Conservation (phyloP, 2,113 vertebrate genomes). For the Chionomys nivalis region DNA sequence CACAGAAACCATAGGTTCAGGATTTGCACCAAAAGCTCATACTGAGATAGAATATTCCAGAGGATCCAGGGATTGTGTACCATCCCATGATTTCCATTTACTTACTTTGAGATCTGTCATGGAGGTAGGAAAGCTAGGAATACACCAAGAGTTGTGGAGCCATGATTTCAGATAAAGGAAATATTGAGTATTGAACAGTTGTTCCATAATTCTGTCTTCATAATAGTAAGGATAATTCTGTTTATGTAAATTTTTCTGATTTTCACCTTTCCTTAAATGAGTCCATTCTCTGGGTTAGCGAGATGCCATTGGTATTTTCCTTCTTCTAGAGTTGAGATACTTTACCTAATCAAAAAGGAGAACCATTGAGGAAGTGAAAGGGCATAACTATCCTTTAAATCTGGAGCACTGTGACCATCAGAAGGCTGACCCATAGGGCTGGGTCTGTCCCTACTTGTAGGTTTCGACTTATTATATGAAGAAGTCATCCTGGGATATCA, state of each 20-base stretch:
- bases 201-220: background rate
- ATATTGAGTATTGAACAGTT: background rate
- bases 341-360: background rate
- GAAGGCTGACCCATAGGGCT: background rate
- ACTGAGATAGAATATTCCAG: background rate
- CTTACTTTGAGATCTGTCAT: background rate
- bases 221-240: background rate
- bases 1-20: background rate
- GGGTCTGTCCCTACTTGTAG: accelerated
- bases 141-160: background rate
- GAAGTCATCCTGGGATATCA: accelerated
- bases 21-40: background rate
- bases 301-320: background rate
- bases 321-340: background rate
- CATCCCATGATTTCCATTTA: accelerated
- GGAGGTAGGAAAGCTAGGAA: background rate
- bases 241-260: background rate
- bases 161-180: background rate
- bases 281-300: background rate
- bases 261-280: background rate
- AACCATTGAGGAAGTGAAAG: background rate
- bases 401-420: background rate
- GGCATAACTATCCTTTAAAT: background rate
- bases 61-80: too few relatives aligned
- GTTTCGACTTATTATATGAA: background rate